These are phyloP conservation scores for Nyleta sp. DNA, from an alignment of 2,888 invertebrate genomes.

Conservation along the genomic window DNA sequence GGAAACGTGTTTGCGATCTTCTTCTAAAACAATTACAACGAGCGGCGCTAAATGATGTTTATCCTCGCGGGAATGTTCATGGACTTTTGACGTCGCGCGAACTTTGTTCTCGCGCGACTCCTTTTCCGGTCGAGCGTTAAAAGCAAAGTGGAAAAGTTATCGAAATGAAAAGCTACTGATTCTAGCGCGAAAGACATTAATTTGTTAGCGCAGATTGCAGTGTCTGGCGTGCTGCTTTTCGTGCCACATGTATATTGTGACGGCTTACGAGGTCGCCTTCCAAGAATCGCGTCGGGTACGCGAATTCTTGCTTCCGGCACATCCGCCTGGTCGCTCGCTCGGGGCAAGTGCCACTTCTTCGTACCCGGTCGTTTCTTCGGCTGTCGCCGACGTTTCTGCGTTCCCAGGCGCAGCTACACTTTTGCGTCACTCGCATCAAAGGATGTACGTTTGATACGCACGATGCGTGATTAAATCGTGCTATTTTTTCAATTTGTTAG, in stretches of 20 bases:
- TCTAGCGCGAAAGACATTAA: conserved; percentile 24
- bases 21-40: no score
- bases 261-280: conserved; percentile 61
- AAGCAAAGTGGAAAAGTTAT: conserved; percentile 20
- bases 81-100: neutral
- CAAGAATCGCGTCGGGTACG: conserved; percentile 60
- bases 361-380: conserved; percentile 31
- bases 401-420: conserved; percentile 33
- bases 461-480: no score
- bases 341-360: conserved; percentile 54
- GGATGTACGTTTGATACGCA: no score
- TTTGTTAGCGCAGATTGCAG: conserved; percentile 38
- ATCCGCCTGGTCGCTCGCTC: conserved; percentile 58
- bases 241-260: conserved; percentile 58
- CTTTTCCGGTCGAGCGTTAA: conserved; percentile 4
- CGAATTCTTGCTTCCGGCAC: conserved; percentile 67
- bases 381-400: conserved; percentile 35
- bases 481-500: no score
- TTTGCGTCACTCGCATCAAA: conserved; percentile 38
- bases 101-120: conserved; percentile 2
- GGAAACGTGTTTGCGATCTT: no score
- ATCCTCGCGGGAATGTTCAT: no score
- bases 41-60: no score
- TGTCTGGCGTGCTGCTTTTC: conserved; percentile 42
- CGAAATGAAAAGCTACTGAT: conserved; percentile 17